These are phyloP conservation scores for Anthopleura sola DNA, from an alignment of 64 coral and sea anemone species.

Conservation along the genomic window DNA sequence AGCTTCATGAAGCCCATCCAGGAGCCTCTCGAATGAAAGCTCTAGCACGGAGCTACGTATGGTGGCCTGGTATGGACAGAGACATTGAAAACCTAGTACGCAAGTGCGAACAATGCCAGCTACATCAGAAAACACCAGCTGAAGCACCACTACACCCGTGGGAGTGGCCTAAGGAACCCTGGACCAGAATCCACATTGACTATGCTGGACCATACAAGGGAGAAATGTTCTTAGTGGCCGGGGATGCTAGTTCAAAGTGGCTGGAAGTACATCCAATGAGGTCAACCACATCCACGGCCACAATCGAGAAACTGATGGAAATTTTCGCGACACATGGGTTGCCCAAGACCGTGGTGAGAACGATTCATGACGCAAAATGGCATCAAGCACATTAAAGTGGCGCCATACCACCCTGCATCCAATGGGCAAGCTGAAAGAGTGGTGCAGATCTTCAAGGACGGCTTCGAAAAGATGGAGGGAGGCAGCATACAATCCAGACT, in stretches of 20 bases:
- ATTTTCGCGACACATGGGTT: constrained; percentile 28
- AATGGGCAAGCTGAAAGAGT: constrained; percentile 31
- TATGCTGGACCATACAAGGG: constrained; percentile 43
- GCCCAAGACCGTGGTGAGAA: neutral
- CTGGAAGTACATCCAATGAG: constrained; percentile 26
- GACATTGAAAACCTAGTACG: neutral
- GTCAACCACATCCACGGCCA: constrained; percentile 17
- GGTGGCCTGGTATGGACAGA: constrained; percentile 23
- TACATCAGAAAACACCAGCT: constrained; percentile 25
- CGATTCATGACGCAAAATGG: constrained; percentile 24
- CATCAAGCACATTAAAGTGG: constrained; percentile 24
- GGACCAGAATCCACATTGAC: constrained; percentile 45
- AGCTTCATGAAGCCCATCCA: constrained; percentile 31
- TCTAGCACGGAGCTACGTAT: constrained; percentile 9
- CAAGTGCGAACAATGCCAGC: constrained; percentile 21
- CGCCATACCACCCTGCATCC: constrained; percentile 28
- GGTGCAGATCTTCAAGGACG: constrained; percentile 26
- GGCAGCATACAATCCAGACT: constrained; percentile 6
- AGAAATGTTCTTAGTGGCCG: neutral
- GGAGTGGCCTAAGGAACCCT: constrained; percentile 37
- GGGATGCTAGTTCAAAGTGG: constrained; percentile 38
- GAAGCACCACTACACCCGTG: constrained; percentile 34
- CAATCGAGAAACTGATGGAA: constrained; percentile 24
- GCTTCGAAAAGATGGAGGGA: constrained; percentile 20
- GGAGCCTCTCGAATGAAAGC: constrained; percentile 38